Conservation (phyloP, 2,113 vertebrate species). For the Mus spicilegus region DNA sequence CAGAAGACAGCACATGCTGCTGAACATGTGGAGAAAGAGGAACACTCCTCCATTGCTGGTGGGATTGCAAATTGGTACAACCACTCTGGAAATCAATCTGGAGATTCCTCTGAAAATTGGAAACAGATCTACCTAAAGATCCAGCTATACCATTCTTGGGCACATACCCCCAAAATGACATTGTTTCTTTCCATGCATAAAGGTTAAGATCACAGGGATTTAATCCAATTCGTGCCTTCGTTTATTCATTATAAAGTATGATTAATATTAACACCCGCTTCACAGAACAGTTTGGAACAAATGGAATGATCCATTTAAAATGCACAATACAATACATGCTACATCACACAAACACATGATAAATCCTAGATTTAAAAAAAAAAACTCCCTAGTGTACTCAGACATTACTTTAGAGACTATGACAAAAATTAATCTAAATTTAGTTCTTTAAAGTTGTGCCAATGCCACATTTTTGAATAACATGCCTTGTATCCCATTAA, state of each 20-base stretch:
- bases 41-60: too few relatives aligned
- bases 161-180: background rate
- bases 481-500: slow-evolving; percentile 2
- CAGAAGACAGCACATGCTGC: too few relatives aligned
- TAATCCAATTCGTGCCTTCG: slow-evolving; percentile 9
- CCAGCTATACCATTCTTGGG: too few relatives aligned
- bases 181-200: background rate
- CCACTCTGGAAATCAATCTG: too few relatives aligned
- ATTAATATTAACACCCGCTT: background rate
- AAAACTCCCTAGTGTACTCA: background rate
- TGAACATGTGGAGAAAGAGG: too few relatives aligned
- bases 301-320: background rate
- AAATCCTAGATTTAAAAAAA: background rate
- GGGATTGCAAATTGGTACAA: too few relatives aligned
- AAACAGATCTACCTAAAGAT: too few relatives aligned
- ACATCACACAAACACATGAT: slow-evolving; percentile 29
- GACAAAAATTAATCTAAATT: slow-evolving; percentile 50
- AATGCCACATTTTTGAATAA: slow-evolving; percentile 56
- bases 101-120: too few relatives aligned
- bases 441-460: background rate
- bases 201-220: background rate
- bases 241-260: slow-evolving; percentile 7
- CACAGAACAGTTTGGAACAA: background rate
- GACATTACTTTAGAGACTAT: slow-evolving; percentile 9
- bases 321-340: background rate